Conservation (phyloP, 2,113 vertebrate genomes). For the Macrotis lagotis region DNA sequence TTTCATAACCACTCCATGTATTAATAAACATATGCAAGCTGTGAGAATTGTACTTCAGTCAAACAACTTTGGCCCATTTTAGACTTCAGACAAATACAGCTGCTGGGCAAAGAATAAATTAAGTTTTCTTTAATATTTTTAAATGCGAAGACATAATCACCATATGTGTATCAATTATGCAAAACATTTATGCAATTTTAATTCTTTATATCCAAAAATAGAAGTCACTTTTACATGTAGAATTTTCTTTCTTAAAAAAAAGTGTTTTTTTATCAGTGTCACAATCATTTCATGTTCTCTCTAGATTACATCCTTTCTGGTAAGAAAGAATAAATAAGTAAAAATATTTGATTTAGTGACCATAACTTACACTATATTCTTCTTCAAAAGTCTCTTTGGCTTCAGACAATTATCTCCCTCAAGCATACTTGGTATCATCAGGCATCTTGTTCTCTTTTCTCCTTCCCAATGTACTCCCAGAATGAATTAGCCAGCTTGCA, state of each 20-base stretch:
- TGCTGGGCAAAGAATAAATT: constrained; percentile 54
- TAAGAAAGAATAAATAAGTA: neutral
- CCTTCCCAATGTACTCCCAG: neutral
- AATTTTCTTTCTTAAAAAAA: neutral
- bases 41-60: constrained; percentile 65
- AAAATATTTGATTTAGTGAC: neutral
- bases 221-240: neutral
- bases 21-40: constrained; percentile 64
- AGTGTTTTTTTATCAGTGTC: too few relatives aligned
- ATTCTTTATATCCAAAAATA: neutral
- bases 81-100: constrained; percentile 49
- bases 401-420: neutral
- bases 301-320: neutral
- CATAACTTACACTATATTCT: neutral
- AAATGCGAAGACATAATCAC: constrained; percentile 53
- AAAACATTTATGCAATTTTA: neutral
- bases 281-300: neutral
- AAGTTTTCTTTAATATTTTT: constrained; percentile 46
- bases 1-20: constrained; percentile 30
- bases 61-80: constrained; percentile 49
- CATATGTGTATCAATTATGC: constrained; percentile 53
- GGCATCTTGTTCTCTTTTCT: neutral
- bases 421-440: neutral
- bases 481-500: neutral
- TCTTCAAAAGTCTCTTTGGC: neutral